Evolutionary conservation across 2,113 vertebrate genomes (phyloP), one percentile per base, ranked within the genome.

Genomic region (Lophius piscatorius): DNA sequence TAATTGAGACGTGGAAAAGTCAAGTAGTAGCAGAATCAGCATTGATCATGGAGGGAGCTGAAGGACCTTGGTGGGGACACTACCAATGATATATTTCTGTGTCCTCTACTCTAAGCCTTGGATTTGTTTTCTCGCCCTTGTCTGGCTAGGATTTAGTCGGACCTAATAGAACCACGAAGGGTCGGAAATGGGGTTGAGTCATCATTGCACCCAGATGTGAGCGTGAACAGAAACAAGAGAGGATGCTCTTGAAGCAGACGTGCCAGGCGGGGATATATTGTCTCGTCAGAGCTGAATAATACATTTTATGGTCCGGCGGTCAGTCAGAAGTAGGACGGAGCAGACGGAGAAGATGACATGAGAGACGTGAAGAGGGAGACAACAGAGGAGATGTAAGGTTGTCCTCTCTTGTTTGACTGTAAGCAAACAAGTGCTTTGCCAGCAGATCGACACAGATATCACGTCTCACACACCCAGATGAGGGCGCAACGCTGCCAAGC

Each of bases 91-190:
- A 41, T 56, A 67, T 54, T 51, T 22, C 55, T 59, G 24, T 6
- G 38, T 59, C 45, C 31, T 56, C 33, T 63, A n/a, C 58, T 47
- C 16, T 12, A 13, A 65, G 44, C 63, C 41, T 55, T 20, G 70
- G 68, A 85, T 88, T 56, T 82, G 74, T 81, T 84, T 85, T 74
- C 76, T 57, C 18, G 54, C 34, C 44, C 44, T 17, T 8, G 45
- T 71, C 68, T 78, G 66, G 63, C 38, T 31, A n/a, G 11, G 50
- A 57, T 82, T 80, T 70, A 82, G 62, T 69, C 65, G 68, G 41
- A 68, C 14, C 22, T 55, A 73, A 75, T 60, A 60, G 2, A 78
- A 76, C 79, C 61, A 59, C 49, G 17, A 56, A 70, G 79, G 50
- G 74, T 78, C 23, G n/a, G n/a, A 28, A 54, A 12, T 7, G 40